phyloP scores from a whole-genome alignment of 2,113 vertebrate genomes.

The Siphamia tubifer region DNA sequence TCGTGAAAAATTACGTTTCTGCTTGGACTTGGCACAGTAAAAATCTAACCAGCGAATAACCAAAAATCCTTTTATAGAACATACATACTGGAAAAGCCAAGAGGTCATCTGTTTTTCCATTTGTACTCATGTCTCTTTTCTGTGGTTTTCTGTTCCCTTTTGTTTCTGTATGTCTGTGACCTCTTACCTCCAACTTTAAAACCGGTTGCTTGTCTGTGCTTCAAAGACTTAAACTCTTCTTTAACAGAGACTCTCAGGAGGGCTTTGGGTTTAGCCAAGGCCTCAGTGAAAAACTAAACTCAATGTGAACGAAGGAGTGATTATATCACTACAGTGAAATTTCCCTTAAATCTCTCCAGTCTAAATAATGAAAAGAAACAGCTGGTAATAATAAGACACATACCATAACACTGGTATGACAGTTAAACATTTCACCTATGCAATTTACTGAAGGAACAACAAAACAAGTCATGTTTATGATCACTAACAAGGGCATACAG shows the following conservation, averaged over 20 bases:
- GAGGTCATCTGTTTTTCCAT: not conserved
- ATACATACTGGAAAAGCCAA: not conserved
- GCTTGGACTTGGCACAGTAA: not conserved
- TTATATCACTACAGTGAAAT: slow-evolving; percentile 12
- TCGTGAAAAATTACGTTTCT: not conserved
- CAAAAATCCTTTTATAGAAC: not conserved
- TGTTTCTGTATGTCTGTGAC: not conserved
- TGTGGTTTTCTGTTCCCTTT: not conserved
- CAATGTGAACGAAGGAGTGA: slow-evolving; percentile 36
- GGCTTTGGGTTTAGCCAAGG: slow-evolving; percentile 28
- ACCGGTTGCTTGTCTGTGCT: slow-evolving; percentile 5
- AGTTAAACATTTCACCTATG: slow-evolving; percentile 26
- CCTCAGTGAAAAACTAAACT: slow-evolving; percentile 25
- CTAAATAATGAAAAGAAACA: slow-evolving; percentile 19
- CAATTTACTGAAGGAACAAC: slow-evolving; percentile 44
- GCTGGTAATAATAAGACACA: slow-evolving; percentile 39
- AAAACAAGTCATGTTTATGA: slow-evolving; percentile 23
- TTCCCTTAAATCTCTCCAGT: not conserved
- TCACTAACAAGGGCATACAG: slow-evolving; percentile 48
- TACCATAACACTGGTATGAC: not conserved
- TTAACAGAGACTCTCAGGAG: slow-evolving; percentile 12
- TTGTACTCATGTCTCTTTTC: too few relatives aligned
- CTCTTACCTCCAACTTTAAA: not conserved
- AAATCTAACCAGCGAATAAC: not conserved
- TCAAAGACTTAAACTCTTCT: not conserved